Evolutionary conservation across 2,888 invertebrate species (phyloP).

Genomic region (Periphyllus acericola): DNA sequence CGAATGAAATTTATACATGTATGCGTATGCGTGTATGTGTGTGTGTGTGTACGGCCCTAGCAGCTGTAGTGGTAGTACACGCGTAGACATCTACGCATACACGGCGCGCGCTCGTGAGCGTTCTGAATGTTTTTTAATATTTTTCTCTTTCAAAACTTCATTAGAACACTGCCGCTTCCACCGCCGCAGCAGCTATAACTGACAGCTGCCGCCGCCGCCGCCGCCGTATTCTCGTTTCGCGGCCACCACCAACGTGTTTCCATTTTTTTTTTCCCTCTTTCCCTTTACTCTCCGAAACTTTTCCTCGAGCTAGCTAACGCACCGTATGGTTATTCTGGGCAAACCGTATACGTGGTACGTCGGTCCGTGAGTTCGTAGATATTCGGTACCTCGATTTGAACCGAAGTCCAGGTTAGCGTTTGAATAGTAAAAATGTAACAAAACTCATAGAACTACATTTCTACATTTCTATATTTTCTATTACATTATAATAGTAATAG

Average conservation of each 20-base stretch:
- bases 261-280: not conserved
- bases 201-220: constrained; percentile 23
- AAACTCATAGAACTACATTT: too few species aligned
- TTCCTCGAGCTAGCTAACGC: not conserved
- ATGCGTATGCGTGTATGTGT: not conserved
- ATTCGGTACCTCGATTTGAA: too few species aligned
- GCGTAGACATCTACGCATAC: not conserved
- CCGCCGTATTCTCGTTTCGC: not conserved
- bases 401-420: too few species aligned
- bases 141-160: constrained; percentile 48
- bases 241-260: not conserved
- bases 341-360: too few species aligned
- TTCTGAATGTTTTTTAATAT: constrained; percentile 33
- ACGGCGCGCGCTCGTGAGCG: not conserved
- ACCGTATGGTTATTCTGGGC: not conserved
- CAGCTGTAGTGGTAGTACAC: not conserved
- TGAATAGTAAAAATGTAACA: too few species aligned
- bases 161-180: constrained; percentile 14
- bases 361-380: too few species aligned
- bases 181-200: not conserved
- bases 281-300: not conserved
- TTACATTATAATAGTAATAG: too few species aligned
- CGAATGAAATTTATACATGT: not conserved
- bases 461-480: too few species aligned
- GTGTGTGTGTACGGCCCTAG: not conserved